phyloP scores from a whole-genome alignment of 2,113 vertebrate species.

The Silurus asotus region DNA sequence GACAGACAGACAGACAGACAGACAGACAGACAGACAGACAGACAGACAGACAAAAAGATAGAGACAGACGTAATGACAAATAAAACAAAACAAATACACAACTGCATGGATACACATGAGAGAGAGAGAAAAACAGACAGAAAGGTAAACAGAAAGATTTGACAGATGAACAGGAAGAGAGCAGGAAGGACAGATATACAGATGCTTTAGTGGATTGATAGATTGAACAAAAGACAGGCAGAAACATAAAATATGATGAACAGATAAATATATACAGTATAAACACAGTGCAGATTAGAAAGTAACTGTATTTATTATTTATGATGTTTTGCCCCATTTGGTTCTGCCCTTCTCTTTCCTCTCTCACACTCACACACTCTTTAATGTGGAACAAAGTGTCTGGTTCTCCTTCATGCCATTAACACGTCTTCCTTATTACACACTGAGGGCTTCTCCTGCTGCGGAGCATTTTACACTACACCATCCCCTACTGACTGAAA shows the following conservation, averaged over 20 bases:
- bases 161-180: neutral
- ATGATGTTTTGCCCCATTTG: neutral
- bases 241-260: neutral
- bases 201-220: neutral
- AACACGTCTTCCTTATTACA: conserved; percentile 10
- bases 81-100: neutral
- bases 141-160: neutral
- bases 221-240: neutral
- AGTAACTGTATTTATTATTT: neutral
- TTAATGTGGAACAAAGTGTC: neutral
- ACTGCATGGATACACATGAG: neutral
- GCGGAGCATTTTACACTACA: neutral
- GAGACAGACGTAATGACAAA: neutral
- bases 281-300: neutral
- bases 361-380: neutral
- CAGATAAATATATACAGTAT: neutral
- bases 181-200: neutral
- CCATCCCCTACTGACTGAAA: neutral
- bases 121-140: neutral
- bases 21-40: neutral
- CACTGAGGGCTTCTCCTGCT: neutral
- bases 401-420: neutral
- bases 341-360: neutral
- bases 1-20: neutral
- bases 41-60: neutral